Percentiles rank a stretch among this genome's conserved stretches.
These are phyloP conservation scores for Cryptocephalus primarius DNA, from an alignment of 2,888 invertebrate genomes.

Conservation along the genomic window DNA sequence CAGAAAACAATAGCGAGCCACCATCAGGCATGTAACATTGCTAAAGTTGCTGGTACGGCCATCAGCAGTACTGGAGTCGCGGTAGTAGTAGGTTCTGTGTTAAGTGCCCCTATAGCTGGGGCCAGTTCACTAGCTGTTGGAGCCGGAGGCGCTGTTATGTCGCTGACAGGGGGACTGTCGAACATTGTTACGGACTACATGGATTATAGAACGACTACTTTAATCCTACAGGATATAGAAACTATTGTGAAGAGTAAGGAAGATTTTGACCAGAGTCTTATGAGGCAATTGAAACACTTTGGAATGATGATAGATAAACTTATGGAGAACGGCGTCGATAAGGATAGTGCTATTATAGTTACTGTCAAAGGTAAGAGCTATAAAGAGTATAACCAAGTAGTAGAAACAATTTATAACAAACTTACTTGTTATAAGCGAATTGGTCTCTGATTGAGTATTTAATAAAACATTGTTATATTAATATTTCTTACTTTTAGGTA, in stretches of 20 bases:
- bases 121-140: constrained; percentile 15
- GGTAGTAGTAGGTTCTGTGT: constrained; percentile 15
- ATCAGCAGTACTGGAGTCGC: constrained; percentile 17
- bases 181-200: constrained; percentile 17
- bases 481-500: constrained; percentile 5
- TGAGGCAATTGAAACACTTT: constrained; percentile 13
- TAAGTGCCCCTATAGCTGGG: constrained; percentile 15
- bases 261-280: constrained; percentile 16
- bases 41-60: constrained; percentile 15
- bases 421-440: not conserved
- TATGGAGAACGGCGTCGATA: constrained; percentile 13
- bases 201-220: constrained; percentile 16
- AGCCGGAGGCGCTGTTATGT: constrained; percentile 20
- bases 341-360: constrained; percentile 14
- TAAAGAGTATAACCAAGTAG: too few relatives aligned
- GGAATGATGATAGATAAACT: constrained; percentile 15
- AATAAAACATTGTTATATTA: not conserved
- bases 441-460: not conserved
- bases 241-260: constrained; percentile 13
- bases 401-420: not conserved
- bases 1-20: constrained; percentile 11
- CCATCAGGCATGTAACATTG: constrained; percentile 15
- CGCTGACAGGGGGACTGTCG: constrained; percentile 17
- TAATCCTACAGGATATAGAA: constrained; percentile 17
- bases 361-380: constrained; percentile 13